These are phyloP conservation scores for Platichthys stellatus DNA, from an alignment of 2,113 vertebrate species.

Conservation along the genomic window DNA sequence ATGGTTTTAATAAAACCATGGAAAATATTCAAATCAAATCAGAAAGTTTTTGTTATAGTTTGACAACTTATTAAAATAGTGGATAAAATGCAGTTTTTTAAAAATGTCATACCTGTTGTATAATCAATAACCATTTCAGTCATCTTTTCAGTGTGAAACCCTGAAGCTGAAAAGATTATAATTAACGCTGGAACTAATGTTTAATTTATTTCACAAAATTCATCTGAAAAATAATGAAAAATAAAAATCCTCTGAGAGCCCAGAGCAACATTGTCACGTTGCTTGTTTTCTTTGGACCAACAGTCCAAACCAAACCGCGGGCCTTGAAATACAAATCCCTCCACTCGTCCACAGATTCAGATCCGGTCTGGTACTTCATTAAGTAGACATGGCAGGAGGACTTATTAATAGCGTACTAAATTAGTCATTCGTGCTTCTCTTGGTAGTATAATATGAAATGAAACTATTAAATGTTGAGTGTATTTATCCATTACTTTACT, in stretches of 20 bases:
- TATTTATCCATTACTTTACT: background rate
- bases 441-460: background rate
- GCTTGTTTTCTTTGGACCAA: background rate
- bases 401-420: slow-evolving; percentile 5
- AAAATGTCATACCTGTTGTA: background rate
- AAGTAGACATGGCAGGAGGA: background rate
- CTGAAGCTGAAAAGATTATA: background rate
- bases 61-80: background rate
- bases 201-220: background rate
- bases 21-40: background rate
- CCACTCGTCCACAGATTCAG: background rate
- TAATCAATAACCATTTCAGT: background rate
- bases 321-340: background rate
- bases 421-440: slow-evolving; percentile 1
- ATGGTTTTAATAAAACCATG: background rate
- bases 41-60: too few species aligned
- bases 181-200: background rate
- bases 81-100: background rate
- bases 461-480: slow-evolving; percentile 2
- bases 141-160: background rate
- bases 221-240: background rate
- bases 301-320: background rate
- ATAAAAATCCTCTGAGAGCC: background rate
- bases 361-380: background rate
- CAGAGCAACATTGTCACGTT: background rate